Conservation (phyloP, 1,140 invertebrate species). For the Gonatopus flavifemur region DNA sequence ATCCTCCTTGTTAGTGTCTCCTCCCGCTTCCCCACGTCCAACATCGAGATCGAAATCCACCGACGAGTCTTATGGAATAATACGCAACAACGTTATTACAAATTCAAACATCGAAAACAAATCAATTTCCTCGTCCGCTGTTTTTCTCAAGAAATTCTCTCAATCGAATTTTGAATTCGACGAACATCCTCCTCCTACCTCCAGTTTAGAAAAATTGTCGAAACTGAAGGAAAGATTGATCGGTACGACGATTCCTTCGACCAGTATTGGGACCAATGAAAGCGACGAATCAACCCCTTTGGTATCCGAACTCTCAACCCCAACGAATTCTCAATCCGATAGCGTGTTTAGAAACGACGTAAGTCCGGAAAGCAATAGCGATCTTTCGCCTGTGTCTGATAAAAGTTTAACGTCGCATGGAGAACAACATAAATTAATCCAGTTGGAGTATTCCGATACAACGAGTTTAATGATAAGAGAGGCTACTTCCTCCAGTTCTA, state of each 20-base stretch:
- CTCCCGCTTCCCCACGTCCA: constrained; percentile 40
- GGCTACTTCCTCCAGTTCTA: constrained; percentile 14
- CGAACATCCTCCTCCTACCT: constrained; percentile 23
- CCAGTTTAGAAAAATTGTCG: constrained; percentile 47
- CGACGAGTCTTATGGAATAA: constrained; percentile 35
- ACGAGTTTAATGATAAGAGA: constrained; percentile 34
- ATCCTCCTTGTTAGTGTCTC: constrained; percentile 40
- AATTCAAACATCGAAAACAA: constrained; percentile 16
- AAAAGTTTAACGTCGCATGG: constrained; percentile 31
- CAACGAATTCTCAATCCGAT: constrained; percentile 40
- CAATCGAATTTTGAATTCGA: constrained; percentile 24
- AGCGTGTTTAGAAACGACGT: constrained; percentile 25
- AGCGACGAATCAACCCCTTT: constrained; percentile 68
- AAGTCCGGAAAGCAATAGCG: constrained; percentile 33
- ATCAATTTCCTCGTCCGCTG: constrained; percentile 10
- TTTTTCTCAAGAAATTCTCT: constrained; percentile 9
- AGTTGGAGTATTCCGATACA: constrained; percentile 30
- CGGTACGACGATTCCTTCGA: constrained; percentile 38
- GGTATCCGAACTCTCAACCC: constrained; percentile 57
- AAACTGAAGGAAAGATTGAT: constrained; percentile 54
- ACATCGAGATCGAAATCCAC: constrained; percentile 42
- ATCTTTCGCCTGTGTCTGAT: constrained; percentile 29
- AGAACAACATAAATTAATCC: constrained; percentile 24
- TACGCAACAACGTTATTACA: too few species aligned
- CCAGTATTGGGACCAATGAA: constrained; percentile 45